Evolutionary conservation across 2,888 invertebrate species (phyloP), one percentile per base, ranked within the genome.

Genomic region (Acanthosepion esculentum): DNA sequence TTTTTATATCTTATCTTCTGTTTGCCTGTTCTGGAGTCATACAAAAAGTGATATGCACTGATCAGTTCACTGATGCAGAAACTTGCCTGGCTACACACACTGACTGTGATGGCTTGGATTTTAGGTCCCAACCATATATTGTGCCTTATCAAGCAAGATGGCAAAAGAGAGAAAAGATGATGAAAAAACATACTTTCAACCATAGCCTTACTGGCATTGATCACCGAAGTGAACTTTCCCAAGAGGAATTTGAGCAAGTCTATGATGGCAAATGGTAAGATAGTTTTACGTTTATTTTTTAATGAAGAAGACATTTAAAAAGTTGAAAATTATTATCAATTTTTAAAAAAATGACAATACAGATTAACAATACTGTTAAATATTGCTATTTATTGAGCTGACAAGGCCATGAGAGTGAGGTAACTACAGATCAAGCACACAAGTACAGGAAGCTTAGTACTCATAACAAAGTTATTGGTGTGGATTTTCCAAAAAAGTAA

Each of bases 201-300:
- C 95, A 96, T 93, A 95, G 95, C 59, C 41, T 59, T 33, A 33
- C 48, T 48, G 96, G 96, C 23, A 96, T 97, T 12, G 97, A 97
- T 94, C 96, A 96, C 91, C 95, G 97, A 59, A 95, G 95, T 0
- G 95, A 95, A 15, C 95, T 97, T 50, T 96, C 96, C 12, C 94
- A 97, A 29, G 95, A 97, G 93, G 97, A 97, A 95, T 97, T 97
- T 95, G 95, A 96, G 94, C 97, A 97, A 95, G 95, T 97, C 29
- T 97, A 97, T 95, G 97, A 97, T 96, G 97, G 96, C 48, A 97
- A 97, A 96, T 97, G 97, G 97, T 97, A 95, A 95, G 96, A 95
- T 33, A 23, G 23, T 23, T 15, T 50, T 50, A 50, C 50, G 7
- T 50, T 50, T 50, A 50, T 12, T 50, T 12, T 15, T 50, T 50